A percentile compares a stretch with the other conserved stretches of the same genome.
Conservation (phyloP, 2,888 invertebrate genomes). For the Ptychoptera contaminata region DNA sequence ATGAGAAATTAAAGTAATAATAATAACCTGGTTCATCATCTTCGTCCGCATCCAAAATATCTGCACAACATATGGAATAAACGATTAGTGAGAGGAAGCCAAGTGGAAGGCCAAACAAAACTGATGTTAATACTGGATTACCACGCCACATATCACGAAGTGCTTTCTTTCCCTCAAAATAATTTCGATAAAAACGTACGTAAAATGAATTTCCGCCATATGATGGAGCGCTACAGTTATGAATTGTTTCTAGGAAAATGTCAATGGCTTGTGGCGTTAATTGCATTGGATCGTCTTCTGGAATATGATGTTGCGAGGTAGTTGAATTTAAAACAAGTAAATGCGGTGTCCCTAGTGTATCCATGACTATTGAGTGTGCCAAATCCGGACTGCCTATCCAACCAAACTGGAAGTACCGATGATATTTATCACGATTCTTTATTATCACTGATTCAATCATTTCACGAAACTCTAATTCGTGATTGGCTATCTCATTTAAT, state of each 20-base stretch:
- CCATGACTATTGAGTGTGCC: conserved; percentile 88
- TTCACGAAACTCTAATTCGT: conserved; percentile 68
- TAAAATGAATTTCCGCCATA: conserved; percentile 73
- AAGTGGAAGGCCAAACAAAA: conserved; percentile 86
- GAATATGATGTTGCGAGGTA: conserved; percentile 83
- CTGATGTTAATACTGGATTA: conserved; percentile 82
- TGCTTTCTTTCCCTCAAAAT: conserved; percentile 69
- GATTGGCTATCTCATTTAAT: conserved; percentile 58
- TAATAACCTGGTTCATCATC: conserved; percentile 38
- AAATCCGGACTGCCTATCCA: conserved; percentile 86
- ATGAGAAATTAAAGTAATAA: too few species aligned
- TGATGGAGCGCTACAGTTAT: conserved; percentile 61
- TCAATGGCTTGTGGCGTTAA: conserved; percentile 52
- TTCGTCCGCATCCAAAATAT: conserved; percentile 82
- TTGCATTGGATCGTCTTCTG: conserved; percentile 65
- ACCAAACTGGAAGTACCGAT: conserved; percentile 79
- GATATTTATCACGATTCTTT: conserved; percentile 60
- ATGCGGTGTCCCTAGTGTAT: conserved; percentile 65
- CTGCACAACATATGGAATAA: conserved; percentile 92
- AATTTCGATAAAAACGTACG: conserved; percentile 59
- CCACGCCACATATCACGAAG: conserved; percentile 79
- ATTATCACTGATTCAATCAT: conserved; percentile 69
- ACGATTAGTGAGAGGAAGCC: conserved; percentile 87
- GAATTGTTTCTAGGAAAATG: conserved; percentile 34
- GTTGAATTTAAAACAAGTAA: conserved; percentile 82